Evolutionary conservation across 2,113 vertebrate species (phyloP), one percentile per base, ranked within the genome.

Genomic region (Cyanocitta stelleri): DNA sequence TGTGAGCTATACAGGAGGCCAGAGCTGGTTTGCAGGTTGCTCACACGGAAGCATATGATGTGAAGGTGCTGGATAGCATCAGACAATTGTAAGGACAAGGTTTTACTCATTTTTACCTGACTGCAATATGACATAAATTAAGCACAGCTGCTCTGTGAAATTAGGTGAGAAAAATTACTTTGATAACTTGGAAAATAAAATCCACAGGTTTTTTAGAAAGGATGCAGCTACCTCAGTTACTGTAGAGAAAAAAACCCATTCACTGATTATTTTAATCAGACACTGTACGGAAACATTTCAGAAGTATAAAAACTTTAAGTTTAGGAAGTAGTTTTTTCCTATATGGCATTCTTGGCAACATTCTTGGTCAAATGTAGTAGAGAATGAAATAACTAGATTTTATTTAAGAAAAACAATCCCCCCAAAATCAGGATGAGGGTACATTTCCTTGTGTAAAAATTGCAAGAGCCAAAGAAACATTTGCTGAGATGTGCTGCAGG

Each of bases 181-280:
- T 72, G 37, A 69, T 89, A 89, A 94, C 74, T 85, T 83, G 20
- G 35, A 84, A 93, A 97, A 92, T 81, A 94, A 89, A 75, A 59
- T 16, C 24, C 44, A 30, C 46, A 69, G 46, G 6, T 79, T 66
- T 61, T 69, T 87, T 93, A 17, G 68, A 80, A 85, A 83, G 37
- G 74, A 71, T 69, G 63, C 48, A 80, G 56, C 72, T 89, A 94
- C 9, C 13, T 1, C 26, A 29, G 29, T 17, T 59, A 73, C 20
- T 18, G 6, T 51, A 63, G 7, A 59, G 26, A 35, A 85, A 54
- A 56, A 62, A 51, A 49, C 4, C 1, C 6, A 4, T 21, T 8
- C 24, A 12, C 16, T 41, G 29, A 32, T 71, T 37, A 67, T 87
- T 85, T 89, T 81, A 74, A 46, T 33, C 29, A 27, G 23, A 39